A percentile compares a stretch with the other conserved stretches of the same genome.
Evolutionary conservation across 2,888 invertebrate genomes (phyloP).

Genomic region (Ochropacha duplaris): DNA sequence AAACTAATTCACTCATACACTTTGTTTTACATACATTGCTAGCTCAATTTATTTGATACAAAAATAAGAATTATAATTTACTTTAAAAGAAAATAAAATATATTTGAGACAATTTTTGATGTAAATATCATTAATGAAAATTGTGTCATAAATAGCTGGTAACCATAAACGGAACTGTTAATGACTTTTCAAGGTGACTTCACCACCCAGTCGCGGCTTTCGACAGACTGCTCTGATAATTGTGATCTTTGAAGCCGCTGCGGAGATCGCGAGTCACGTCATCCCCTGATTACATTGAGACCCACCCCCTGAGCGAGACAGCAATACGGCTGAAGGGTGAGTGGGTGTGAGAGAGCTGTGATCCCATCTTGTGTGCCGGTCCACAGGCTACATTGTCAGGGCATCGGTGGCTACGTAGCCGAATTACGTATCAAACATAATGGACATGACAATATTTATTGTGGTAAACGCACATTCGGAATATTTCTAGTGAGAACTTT

Average conservation of each 20-base stretch:
- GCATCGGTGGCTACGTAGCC: conserved; percentile 66
- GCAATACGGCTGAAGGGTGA: conserved; percentile 17
- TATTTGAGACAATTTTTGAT: background rate
- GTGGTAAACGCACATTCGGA: conserved; percentile 22
- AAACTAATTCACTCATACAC: conserved; percentile 18
- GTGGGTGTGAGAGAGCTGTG: conserved; percentile 66
- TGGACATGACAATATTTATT: conserved; percentile 40
- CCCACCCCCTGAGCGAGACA: conserved; percentile 75
- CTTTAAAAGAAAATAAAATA: background rate
- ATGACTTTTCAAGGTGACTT: conserved; percentile 72
- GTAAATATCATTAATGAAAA: background rate
- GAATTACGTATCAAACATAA: conserved; percentile 62
- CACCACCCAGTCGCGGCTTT: conserved; percentile 75
- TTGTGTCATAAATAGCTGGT: conserved; percentile 18
- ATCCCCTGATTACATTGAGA: conserved; percentile 82
- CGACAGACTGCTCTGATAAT: conserved; percentile 81
- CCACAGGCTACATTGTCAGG: conserved; percentile 82
- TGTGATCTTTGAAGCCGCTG: conserved; percentile 81
- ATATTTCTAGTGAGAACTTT: conserved; percentile 1
- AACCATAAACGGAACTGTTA: conserved; percentile 43
- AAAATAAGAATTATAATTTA: background rate
- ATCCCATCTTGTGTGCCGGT: conserved; percentile 86
- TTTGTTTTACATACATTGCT: background rate
- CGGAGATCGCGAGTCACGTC: conserved; percentile 82
- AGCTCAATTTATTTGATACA: background rate